Base-by-base conservation (phyloP, 2,113 vertebrate genomes). In the Pseudonaja textilis region DNA sequence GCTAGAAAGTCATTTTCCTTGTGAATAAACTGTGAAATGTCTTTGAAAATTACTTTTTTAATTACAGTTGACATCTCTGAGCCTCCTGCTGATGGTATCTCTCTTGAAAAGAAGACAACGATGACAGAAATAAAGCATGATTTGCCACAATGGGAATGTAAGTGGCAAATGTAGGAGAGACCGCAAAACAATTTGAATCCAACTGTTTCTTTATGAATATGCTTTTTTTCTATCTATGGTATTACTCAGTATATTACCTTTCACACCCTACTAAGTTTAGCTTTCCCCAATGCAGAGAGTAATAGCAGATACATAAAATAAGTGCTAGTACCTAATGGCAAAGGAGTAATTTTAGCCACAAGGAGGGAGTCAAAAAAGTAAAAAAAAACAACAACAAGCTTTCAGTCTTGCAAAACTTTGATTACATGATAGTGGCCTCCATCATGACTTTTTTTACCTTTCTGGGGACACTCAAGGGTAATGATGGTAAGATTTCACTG, bases 21-120 rank as follows among this genome's bases (percentile, higher is more conserved):
- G 94, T 93, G 96, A 96, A 97, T 95, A 96, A 96, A 96, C 95
- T 93, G 61, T 90, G 95, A 95, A 97, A 97, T 95, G 94, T 92
- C 95, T 96, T 94, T 96, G 94, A 96, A 97, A 96, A 97, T 96
- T 97, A 93, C 95, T 96, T 95, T 95, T 97, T 97, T 97, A 97
- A 97, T 97, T 97, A 96, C 93, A 95, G 94, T 92, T 97, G 97
- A 96, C 96, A 96, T 97, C 96, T 96, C 93, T 95, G 92, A 96
- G 93, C 90, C 91, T 95, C 95, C 95, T 95, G 94, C 95, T 97
- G 96, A 96, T 96, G 90, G 93, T 96, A 95, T 97, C 95, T 94
- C 86, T 95, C 93, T 89, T 26, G 2, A n/a, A 86, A 85, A 45
- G 3, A 45, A 16, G 34, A 57, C 52, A 90, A 93, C 91, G 25